phyloP scores from a whole-genome alignment of 2,888 invertebrate species.

The Pyrrhia umbra region DNA sequence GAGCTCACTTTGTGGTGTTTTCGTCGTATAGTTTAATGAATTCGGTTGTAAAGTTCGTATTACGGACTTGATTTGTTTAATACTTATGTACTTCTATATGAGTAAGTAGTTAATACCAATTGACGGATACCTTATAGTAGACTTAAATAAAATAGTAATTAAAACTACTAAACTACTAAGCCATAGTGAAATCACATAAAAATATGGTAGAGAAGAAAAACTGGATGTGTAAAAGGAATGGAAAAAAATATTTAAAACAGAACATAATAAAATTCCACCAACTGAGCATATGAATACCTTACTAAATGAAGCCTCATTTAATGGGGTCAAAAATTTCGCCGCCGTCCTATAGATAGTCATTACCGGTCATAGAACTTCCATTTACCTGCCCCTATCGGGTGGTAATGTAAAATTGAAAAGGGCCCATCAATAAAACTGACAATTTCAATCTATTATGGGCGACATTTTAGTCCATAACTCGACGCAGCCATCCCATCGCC shows the following conservation, averaged over 20 bases:
- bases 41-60: slow-evolving; percentile 7
- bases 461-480: slow-evolving; percentile 62
- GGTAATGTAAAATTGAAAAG: slow-evolving; percentile 65
- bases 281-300: not conserved
- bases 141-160: no score
- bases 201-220: no score
- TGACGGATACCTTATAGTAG: no score
- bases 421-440: slow-evolving; percentile 67
- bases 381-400: slow-evolving; percentile 46
- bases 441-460: slow-evolving; percentile 63
- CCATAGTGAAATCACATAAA: no score
- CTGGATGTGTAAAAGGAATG: no score
- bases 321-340: slow-evolving; percentile 18
- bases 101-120: no score
- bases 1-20: slow-evolving; percentile 16
- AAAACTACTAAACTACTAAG: no score
- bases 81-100: no score
- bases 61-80: no score
- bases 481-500: slow-evolving; percentile 56
- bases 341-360: slow-evolving; percentile 42
- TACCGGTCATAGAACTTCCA: slow-evolving; percentile 35
- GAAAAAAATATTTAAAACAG: no score
- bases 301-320: slow-evolving; percentile 4
- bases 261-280: not conserved
- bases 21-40: slow-evolving; percentile 20